Evolutionary conservation across 2,797 vertebrate genomes (phyloP), one percentile per base, ranked within the genome.

Genomic region (Pelobates cultripes): DNA sequence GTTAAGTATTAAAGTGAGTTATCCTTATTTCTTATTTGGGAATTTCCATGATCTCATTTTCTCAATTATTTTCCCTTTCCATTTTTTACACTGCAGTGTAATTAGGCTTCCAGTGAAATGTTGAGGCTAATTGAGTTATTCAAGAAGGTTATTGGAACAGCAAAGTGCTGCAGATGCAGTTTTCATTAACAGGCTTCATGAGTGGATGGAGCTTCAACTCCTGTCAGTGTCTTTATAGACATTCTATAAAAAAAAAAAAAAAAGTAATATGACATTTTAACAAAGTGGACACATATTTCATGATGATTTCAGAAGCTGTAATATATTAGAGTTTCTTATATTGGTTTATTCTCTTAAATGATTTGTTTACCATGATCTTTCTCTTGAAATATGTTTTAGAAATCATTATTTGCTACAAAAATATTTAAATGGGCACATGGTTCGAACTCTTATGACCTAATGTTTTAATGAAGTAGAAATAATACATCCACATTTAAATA

Each of bases 81-180:
- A 7, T 17, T 64, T 64, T 2, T 64, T 40, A 4, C 7, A 64
- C n/a, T 64, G 68, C 43, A 8, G 68, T n/a, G 9, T 70, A 70
- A 44, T 70, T 70, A 70, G 68, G 68, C 68, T 70, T 43, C 68
- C 42, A 70, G 68, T 70, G 68, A 70, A 45, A 68, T 45, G 42
- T 70, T 15, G 43, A 70, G 68, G 28, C 42, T 68, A 68, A 68
- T 42, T 68, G 43, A 70, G 43, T 70, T 70, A 45, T 70, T 44
- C 43, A 45, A 45, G 42, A 70, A 70, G 68, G 68, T 43, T 70
- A n/a, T 47, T 70, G 68, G 68, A 44, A 44, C 43, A 9, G 13
- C 10, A 70, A 45, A 70, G 42, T 68, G 66, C 66, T 68, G 66
- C 7, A 43, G 13, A 14, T 70, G 43, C 68, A 45, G 43, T 70